Evolutionary conservation across 2,113 vertebrate genomes (phyloP).

Genomic region (Syngnathus typhle): DNA sequence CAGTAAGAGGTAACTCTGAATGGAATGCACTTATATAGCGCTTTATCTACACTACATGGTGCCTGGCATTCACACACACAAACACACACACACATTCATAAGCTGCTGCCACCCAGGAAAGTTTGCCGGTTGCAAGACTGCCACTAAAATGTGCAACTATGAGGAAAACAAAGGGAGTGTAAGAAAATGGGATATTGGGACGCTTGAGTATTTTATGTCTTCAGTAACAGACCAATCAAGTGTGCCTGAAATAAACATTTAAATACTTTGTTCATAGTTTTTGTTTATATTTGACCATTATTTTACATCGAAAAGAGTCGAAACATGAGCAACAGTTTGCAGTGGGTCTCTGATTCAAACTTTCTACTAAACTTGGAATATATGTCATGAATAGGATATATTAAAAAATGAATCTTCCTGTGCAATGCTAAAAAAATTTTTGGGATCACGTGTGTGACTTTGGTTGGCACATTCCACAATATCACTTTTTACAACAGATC

Average conservation of each 20-base stretch:
- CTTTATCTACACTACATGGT: too few relatives aligned
- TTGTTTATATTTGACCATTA: background rate
- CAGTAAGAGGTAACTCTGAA: constrained; percentile 62
- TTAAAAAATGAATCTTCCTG: background rate
- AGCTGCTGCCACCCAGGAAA: background rate
- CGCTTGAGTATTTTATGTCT: constrained; percentile 6
- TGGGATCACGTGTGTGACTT: background rate
- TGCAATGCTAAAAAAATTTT: background rate
- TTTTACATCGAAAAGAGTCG: background rate
- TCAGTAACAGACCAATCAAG: constrained; percentile 14
- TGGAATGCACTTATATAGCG: background rate
- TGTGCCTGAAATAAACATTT: constrained; percentile 30
- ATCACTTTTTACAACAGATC: constrained; percentile 12
- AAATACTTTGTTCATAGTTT: constrained; percentile 14
- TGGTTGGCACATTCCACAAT: constrained; percentile 29
- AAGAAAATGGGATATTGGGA: background rate
- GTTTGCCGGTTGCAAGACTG: constrained; percentile 1
- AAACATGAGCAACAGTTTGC: background rate
- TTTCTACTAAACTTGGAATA: background rate
- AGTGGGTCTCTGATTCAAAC: background rate
- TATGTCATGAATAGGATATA: background rate
- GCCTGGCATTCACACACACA: too few relatives aligned
- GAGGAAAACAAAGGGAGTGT: background rate
- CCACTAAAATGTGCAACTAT: constrained; percentile 13
- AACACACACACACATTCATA: too few relatives aligned